These are phyloP conservation scores for Tridacna gigas DNA, from an alignment of 2,888 invertebrate genomes.

Conservation along the genomic window DNA sequence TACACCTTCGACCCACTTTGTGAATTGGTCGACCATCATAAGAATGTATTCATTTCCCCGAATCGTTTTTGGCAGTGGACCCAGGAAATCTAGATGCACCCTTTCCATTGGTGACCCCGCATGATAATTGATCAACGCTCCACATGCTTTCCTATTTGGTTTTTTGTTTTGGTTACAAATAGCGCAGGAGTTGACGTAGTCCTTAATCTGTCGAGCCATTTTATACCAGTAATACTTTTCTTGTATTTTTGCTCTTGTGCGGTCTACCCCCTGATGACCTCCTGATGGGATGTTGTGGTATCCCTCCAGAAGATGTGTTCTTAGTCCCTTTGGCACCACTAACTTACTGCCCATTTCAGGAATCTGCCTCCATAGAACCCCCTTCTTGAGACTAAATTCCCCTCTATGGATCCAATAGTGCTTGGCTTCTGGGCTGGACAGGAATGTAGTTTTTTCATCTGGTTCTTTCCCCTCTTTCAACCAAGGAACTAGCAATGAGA, in stretches of 20 bases:
- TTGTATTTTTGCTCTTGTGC: slow-evolving; percentile 22
- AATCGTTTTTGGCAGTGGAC: slow-evolving; percentile 23
- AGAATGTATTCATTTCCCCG: slow-evolving; percentile 27
- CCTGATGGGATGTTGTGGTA: slow-evolving; percentile 41
- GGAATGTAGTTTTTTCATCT: neutral
- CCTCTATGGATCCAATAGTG: slow-evolving; percentile 26
- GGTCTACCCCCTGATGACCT: slow-evolving; percentile 45
- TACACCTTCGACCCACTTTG: neutral
- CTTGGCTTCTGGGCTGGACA: slow-evolving; percentile 13
- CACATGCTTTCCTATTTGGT: no score
- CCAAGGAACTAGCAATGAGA: no score
- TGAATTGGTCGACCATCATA: slow-evolving; percentile 38
- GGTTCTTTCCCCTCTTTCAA: neutral
- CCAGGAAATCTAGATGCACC: slow-evolving; percentile 26
- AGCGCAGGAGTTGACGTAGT: slow-evolving; percentile 18
- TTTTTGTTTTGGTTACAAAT: no score
- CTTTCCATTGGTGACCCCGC: slow-evolving; percentile 27
- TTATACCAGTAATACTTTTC: slow-evolving; percentile 42
- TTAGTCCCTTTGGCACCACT: slow-evolving; percentile 24
- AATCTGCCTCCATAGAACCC: neutral
- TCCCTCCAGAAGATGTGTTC: neutral
- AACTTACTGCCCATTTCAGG: neutral
- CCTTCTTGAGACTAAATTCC: neutral
- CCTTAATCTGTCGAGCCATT: slow-evolving; percentile 5
- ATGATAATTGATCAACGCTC: slow-evolving; percentile 11